Base-by-base conservation (phyloP, 2,797 vertebrate genomes). In the Halcyon smyrnensis region DNA sequence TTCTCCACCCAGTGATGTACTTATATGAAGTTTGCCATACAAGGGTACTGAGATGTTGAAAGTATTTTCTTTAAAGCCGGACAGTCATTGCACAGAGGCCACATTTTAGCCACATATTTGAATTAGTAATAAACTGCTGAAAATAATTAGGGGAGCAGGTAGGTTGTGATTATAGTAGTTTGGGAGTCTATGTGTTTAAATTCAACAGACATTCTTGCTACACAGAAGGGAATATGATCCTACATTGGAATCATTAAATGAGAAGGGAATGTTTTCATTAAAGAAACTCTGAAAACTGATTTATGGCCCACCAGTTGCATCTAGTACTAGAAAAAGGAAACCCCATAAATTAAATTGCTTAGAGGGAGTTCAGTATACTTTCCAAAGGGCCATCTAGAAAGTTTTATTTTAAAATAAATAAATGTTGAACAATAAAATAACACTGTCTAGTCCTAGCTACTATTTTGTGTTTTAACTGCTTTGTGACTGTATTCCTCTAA, bases 331-430 rank as follows among this genome's bases (percentile, higher is more conserved):
- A 92, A 95, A 87, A 96, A 70, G 65, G 64, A 90, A 96, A 83
- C 54, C 25, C 45, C 71, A 94, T 93, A 96, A 96, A 97, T 96
- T 96, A 97, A 96, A 92, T 92, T 97, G 62, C 84, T 65, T 90
- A 88, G 79, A 94, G 74, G 46, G 78, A 78, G 60, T 89, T 95
- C 67, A 71, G 56, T 86, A 65, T 87, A 39, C 71, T 85, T 96
- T 97, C 76, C 37, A 91, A 95, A 89, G 65, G 81, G 69, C 30
- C 51, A 84, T 88, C 59, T 90, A 90, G 89, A 95, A 96, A 75
- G 18, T 84, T 73, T 96, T 93, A 28, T 76, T 95, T 95, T 89
- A 78, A 95, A 95, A 51, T 77, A 95, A 94, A 96, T 94, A 87
- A 81, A 91, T 90, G 76, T 27, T 80, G 86, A 95, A 93, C 27